Evolutionary conservation across 2,113 vertebrate species (phyloP).

Genomic region (Carlito syrichta): DNA sequence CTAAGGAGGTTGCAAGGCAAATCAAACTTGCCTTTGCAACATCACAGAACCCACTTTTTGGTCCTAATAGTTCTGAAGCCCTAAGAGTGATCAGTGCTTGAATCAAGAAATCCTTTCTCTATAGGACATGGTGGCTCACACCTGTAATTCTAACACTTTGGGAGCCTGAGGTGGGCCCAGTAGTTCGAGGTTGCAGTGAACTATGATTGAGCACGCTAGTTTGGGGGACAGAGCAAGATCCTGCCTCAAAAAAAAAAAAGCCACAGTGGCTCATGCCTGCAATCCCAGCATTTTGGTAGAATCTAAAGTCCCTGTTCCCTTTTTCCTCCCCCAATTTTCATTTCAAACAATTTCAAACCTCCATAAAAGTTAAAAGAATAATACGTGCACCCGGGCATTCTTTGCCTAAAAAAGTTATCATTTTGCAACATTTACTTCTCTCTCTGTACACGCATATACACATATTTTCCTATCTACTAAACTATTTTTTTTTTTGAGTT

Average conservation of each 20-base stretch:
- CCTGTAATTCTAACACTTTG: too few relatives aligned
- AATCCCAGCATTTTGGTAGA: too few relatives aligned
- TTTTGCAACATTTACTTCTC: background rate
- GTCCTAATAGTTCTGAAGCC: background rate
- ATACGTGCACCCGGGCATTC: background rate
- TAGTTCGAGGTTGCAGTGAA: background rate
- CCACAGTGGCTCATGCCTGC: too few relatives aligned
- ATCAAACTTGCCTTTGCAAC: background rate
- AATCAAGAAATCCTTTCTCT: background rate
- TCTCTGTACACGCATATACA: background rate
- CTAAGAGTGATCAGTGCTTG: background rate
- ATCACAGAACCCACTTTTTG: background rate
- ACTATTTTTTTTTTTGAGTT: too few relatives aligned
- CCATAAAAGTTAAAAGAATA: background rate
- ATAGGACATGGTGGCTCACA: background rate
- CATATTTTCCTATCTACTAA: too few relatives aligned
- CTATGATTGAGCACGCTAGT: background rate
- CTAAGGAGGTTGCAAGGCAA: background rate
- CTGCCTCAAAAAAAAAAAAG: background rate
- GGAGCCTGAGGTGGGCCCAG: background rate
- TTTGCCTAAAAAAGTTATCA: background rate
- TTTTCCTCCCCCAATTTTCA: background rate
- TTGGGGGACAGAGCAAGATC: background rate
- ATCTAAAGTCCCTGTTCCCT: background rate
- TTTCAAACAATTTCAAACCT: constrained; percentile 2